phyloP scores from a whole-genome alignment of 2,888 invertebrate species.

The Ophion ventricosus region DNA sequence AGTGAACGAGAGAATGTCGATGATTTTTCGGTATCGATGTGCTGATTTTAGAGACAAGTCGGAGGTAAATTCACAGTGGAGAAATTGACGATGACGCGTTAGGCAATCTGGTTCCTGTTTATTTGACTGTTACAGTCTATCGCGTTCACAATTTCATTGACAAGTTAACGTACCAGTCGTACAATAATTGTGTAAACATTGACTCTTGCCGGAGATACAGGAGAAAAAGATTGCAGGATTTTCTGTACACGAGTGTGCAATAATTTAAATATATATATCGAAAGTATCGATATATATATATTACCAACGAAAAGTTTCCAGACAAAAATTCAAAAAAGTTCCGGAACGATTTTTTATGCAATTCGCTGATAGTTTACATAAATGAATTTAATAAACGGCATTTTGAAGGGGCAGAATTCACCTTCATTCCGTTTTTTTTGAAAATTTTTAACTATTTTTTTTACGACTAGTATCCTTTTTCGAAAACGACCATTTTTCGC shows the following conservation, averaged over 20 bases:
- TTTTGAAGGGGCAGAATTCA: no score
- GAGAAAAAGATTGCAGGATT: conserved; percentile 1
- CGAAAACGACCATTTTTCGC: no score
- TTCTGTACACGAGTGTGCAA: conserved; percentile 4
- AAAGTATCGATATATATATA: background rate
- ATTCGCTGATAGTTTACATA: no score
- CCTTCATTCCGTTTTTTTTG: no score
- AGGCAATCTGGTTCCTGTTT: background rate
- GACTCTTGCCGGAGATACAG: background rate
- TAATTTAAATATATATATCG: background rate
- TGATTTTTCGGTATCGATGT: background rate
- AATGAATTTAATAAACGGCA: no score
- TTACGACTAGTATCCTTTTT: no score
- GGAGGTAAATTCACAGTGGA: background rate
- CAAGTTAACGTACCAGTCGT: background rate
- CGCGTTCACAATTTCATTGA: background rate
- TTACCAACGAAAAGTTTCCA: no score
- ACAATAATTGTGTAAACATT: background rate
- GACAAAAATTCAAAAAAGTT: no score
- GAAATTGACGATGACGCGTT: background rate
- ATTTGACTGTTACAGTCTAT: background rate
- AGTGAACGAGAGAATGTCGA: background rate
- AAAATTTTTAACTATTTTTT: no score
- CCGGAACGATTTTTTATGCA: no score
- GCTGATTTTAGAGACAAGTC: background rate